Evolutionary conservation across 2,797 vertebrate genomes (phyloP), one percentile per base, ranked within the genome.

Genomic region (Coracias cyanogaster): DNA sequence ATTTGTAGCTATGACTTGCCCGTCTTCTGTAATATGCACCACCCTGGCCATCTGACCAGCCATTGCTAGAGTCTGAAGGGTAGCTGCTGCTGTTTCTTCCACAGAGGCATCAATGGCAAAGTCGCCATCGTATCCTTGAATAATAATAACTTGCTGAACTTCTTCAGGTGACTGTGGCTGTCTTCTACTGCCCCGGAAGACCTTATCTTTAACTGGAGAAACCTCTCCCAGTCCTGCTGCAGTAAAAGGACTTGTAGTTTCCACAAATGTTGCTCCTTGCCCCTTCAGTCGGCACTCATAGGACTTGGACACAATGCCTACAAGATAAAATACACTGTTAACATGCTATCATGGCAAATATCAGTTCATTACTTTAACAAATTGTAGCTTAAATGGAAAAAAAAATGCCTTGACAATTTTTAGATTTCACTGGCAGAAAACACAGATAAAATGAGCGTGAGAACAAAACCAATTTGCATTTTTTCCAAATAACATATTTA

Each of bases 251-350:
- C 97, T 89, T 4, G 99, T 98, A 0, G 99, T 97, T 97, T 99
- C 99, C 95, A 99, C 99, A 83, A 99, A 99, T 5, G 99, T 96
- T 39, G 99, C 99, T 19, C 99, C 99, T 90, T 99, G 99, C 48
- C 99, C 99, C 97, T 99, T 99, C 82, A 99, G 98, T 12, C 99
- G 99, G 93, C 99, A 99, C 97, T 99, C 99, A 3, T 99, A 99
- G 26, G 99, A 99, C 97, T 99, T 99, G 94, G 99, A 99, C 71
- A 99, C 99, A 3, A 99, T 99, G 94, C 99, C 99, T 99, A 91
- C 14, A 86, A 97, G 89, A 98, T 55, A 97, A 94, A 88, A 90
- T 13, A 71, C 1, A 4, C 43, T 48, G 86, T 97, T 89, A 97
- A 61, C 2, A 1, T 15, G 57, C 31, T 51, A 81, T 83, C 60